phyloP scores from a whole-genome alignment of 2,797 vertebrate genomes.

The Enteromius argenteus region DNA sequence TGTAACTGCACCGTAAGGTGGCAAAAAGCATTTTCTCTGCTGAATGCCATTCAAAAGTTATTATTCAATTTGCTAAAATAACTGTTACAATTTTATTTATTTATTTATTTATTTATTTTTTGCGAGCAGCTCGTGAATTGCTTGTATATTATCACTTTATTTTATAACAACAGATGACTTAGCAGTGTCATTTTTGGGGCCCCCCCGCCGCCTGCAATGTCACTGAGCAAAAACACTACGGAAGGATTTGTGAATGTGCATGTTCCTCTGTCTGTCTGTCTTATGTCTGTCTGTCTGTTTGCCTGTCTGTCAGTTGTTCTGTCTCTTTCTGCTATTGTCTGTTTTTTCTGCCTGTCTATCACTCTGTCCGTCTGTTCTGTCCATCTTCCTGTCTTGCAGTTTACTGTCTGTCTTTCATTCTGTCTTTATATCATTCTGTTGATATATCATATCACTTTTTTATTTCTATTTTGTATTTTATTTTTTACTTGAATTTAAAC shows the following conservation, averaged over 20 bases:
- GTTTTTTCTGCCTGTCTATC: background rate
- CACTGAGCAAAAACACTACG: background rate
- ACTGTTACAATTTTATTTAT: background rate
- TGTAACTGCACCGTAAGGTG: background rate
- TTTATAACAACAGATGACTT: background rate
- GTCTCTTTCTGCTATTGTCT: background rate
- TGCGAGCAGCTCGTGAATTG: background rate
- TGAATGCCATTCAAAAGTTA: background rate
- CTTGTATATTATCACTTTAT: background rate
- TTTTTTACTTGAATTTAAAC: background rate
- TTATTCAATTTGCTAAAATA: background rate
- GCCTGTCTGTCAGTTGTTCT: background rate
- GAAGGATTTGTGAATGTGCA: background rate
- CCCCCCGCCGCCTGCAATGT: background rate
- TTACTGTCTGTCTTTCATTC: no score
- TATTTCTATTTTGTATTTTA: background rate
- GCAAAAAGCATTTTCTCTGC: background rate
- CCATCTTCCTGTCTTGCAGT: no score
- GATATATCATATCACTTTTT: background rate
- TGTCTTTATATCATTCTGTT: background rate
- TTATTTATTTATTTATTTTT: no score
- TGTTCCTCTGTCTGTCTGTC: background rate
- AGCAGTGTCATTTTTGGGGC: background rate
- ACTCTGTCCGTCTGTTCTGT: background rate
- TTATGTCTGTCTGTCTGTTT: background rate